phyloP scores from a whole-genome alignment of 2,797 vertebrate species.

The Ficedula albicollis region DNA sequence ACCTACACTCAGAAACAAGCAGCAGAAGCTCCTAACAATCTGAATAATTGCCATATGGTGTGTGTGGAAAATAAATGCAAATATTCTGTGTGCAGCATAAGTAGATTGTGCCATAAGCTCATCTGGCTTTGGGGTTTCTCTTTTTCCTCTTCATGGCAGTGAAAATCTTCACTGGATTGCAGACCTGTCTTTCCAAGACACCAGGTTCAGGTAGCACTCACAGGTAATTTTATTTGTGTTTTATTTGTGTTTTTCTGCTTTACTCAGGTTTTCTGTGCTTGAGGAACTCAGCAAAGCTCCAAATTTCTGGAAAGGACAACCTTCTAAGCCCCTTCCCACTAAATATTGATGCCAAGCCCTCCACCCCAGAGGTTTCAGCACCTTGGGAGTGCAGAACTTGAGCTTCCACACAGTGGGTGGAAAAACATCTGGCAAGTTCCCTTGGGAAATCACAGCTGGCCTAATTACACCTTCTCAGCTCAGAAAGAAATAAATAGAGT shows the following conservation, averaged over 20 bases:
- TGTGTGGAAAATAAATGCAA: constrained; percentile 31
- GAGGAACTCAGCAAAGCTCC: neutral
- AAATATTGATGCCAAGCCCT: neutral
- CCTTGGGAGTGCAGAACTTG: neutral
- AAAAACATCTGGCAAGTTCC: neutral
- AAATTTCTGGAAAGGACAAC: neutral
- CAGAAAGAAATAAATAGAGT: constrained; percentile 6
- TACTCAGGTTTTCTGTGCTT: neutral
- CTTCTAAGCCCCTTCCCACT: neutral
- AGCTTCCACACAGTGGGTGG: neutral
- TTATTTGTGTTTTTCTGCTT: neutral
- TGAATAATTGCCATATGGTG: constrained; percentile 37
- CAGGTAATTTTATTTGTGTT: neutral
- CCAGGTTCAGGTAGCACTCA: neutral
- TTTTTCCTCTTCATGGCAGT: neutral
- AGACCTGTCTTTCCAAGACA: neutral
- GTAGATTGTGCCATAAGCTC: neutral
- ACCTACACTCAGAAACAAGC: neutral
- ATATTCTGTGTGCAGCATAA: neutral
- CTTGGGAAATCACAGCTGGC: neutral
- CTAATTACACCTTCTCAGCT: neutral
- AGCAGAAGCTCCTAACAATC: neutral
- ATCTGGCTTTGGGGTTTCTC: neutral
- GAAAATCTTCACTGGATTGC: neutral
- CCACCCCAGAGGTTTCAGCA: neutral